These are phyloP conservation scores for Chloroclystis v-ata DNA, from an alignment of 2,888 invertebrate species.

Conservation along the genomic window DNA sequence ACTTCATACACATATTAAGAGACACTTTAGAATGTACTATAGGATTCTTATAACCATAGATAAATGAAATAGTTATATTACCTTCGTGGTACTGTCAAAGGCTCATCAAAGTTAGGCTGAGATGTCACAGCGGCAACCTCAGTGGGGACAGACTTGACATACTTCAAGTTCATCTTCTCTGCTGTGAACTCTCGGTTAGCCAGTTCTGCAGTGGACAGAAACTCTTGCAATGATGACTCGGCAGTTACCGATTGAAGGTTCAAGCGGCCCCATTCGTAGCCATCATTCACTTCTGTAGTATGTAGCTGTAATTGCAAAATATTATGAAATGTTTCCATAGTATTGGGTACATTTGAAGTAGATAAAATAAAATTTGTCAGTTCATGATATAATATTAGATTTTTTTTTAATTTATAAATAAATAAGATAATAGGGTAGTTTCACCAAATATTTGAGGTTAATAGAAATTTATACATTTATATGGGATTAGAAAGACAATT, in stretches of 20 bases:
- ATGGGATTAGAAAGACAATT: too few relatives aligned
- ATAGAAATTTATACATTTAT: too few relatives aligned
- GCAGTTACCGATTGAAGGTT: constrained; percentile 96
- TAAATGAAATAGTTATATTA: constrained; percentile 34
- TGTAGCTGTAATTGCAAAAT: constrained; percentile 78
- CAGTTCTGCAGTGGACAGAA: constrained; percentile 94
- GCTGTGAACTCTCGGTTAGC: constrained; percentile 96
- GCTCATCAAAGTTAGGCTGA: constrained; percentile 68
- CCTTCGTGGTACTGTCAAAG: constrained; percentile 85
- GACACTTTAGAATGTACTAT: too few relatives aligned
- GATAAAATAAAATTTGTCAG: too few relatives aligned
- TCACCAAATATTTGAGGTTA: too few relatives aligned
- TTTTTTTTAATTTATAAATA: too few relatives aligned
- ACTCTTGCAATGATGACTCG: constrained; percentile 97
- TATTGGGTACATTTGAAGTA: too few relatives aligned
- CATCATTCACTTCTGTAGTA: constrained; percentile 92
- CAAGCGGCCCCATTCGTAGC: constrained; percentile 92
- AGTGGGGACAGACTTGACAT: constrained; percentile 60
- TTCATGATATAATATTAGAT: too few relatives aligned
- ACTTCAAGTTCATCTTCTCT: constrained; percentile 89
- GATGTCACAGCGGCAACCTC: constrained; percentile 60
- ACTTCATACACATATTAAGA: too few relatives aligned
- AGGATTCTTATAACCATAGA: neutral
- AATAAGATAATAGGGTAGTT: too few relatives aligned
- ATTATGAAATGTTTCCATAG: neutral